Evolutionary conservation across 1,140 invertebrate genomes (phyloP).

Genomic region (Pissodes strobi): DNA sequence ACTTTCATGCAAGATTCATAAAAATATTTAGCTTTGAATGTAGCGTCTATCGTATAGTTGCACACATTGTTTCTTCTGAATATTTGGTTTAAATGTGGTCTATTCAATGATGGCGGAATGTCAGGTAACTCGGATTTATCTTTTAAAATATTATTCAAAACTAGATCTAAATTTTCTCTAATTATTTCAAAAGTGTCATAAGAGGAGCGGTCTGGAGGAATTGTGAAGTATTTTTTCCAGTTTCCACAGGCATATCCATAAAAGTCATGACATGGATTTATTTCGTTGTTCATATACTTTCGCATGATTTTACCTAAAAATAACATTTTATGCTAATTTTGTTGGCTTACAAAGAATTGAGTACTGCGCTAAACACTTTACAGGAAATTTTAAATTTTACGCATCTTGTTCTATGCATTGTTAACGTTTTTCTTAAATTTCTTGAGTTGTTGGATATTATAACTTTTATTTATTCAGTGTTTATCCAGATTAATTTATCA

Average conservation of each 20-base stretch:
- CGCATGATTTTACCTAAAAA: slow-evolving; percentile 67
- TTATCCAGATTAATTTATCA: no score
- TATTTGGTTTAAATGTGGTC: not conserved
- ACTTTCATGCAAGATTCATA: slow-evolving; percentile 86
- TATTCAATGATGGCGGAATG: not conserved
- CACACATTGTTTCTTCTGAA: slow-evolving; percentile 9
- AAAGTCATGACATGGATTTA: slow-evolving; percentile 89
- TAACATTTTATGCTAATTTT: no score
- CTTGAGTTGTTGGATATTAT: no score
- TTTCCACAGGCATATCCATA: slow-evolving; percentile 90
- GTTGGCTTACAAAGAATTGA: no score
- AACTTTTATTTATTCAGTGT: no score
- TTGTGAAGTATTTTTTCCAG: slow-evolving; percentile 81
- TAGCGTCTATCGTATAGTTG: slow-evolving; percentile 60
- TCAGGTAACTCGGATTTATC: slow-evolving; percentile 44
- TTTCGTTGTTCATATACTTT: slow-evolving; percentile 75
- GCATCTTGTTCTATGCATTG: no score
- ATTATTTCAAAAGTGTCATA: slow-evolving; percentile 84
- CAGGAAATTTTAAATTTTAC: no score
- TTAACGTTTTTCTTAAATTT: no score
- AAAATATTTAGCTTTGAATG: slow-evolving; percentile 75
- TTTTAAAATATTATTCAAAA: slow-evolving; percentile 70
- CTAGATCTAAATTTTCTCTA: slow-evolving; percentile 72
- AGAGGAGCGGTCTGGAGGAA: slow-evolving; percentile 80
- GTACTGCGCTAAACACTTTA: no score